Conservation (phyloP, 1,140 invertebrate species). For the Dreissena rostriformis region DNA sequence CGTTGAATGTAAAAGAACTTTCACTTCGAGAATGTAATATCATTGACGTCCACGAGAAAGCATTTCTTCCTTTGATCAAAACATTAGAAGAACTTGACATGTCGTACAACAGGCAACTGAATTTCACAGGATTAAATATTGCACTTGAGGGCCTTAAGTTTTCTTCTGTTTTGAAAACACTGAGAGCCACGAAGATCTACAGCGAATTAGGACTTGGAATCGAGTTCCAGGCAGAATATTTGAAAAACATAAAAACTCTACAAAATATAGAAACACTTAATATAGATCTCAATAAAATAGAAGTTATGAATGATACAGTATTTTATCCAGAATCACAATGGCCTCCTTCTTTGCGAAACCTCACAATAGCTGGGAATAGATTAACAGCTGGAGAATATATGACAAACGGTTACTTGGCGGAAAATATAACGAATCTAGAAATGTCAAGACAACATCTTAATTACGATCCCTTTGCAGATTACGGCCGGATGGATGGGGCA, state of each 20-base stretch:
- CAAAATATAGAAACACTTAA: conserved; percentile 5
- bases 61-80: conserved; percentile 11
- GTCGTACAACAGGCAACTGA: conserved; percentile 28
- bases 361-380: conserved; percentile 39
- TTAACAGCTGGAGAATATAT: conserved; percentile 17
- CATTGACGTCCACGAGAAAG: background rate
- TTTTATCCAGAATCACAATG: background rate
- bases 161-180: background rate
- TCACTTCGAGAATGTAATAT: conserved; percentile 6
- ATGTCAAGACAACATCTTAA: conserved; percentile 42
- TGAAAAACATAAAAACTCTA: conserved; percentile 36
- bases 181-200: conserved; percentile 43
- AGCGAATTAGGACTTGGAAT: background rate
- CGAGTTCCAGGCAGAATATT: background rate
- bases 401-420: background rate
- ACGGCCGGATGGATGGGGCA: background rate
- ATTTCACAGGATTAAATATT: conserved; percentile 39
- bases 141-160: conserved; percentile 16
- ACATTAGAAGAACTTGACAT: background rate
- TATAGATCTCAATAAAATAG: conserved; percentile 49
- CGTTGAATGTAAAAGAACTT: background rate
- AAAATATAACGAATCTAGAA: conserved; percentile 5
- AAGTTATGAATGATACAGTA: conserved; percentile 38
- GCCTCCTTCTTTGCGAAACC: background rate
- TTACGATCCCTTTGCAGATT: conserved; percentile 19